phyloP scores from a whole-genome alignment of 2,888 invertebrate genomes.

The Nematopogon swammerdamellus region DNA sequence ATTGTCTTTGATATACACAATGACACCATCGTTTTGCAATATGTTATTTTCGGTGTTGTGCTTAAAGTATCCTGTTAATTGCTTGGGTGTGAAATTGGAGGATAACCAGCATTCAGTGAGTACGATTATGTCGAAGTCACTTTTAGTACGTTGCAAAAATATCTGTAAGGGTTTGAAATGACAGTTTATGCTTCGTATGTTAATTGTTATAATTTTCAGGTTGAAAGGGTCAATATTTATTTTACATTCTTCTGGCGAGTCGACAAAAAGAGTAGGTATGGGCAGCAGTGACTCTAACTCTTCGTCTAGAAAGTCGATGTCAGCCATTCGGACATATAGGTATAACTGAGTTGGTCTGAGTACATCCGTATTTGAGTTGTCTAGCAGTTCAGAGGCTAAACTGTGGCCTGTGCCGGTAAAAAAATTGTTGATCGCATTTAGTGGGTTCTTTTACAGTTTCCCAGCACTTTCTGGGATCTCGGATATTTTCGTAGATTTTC shows the following conservation, averaged over 20 bases:
- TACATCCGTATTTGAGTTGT: too few species aligned
- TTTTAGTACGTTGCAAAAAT: background rate
- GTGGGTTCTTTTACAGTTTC: too few species aligned
- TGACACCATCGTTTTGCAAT: slow-evolving; percentile 4
- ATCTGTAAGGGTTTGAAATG: background rate
- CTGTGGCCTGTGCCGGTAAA: too few species aligned
- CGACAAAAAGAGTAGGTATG: background rate
- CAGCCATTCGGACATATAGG: too few species aligned
- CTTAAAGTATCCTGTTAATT: background rate
- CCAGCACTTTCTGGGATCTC: too few species aligned
- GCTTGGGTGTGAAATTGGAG: background rate
- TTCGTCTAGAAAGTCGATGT: too few species aligned
- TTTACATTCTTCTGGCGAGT: background rate
- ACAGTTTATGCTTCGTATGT: slow-evolving; percentile 2
- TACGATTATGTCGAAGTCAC: slow-evolving; percentile 1
- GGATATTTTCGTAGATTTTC: too few species aligned
- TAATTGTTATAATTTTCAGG: background rate
- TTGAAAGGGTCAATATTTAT: background rate
- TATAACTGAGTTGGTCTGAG: too few species aligned
- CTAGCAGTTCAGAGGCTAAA: too few species aligned
- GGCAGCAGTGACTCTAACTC: too few species aligned
- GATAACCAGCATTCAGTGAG: slow-evolving; percentile 1
- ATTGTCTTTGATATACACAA: slow-evolving; percentile 1
- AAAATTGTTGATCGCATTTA: too few species aligned
- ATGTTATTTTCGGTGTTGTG: background rate